Conservation (phyloP, 2,797 vertebrate genomes). For the Nasua narica region DNA sequence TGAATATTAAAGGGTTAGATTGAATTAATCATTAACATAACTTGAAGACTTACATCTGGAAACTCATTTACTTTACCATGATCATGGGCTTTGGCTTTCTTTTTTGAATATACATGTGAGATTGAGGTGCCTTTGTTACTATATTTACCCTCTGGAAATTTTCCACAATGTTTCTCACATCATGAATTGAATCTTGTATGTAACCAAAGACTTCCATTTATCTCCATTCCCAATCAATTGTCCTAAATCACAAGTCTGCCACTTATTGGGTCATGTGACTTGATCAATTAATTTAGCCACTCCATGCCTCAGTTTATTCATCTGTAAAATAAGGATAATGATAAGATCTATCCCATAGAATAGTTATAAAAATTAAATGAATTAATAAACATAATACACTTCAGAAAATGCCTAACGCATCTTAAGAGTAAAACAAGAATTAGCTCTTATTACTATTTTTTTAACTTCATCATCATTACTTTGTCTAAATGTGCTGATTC, state of each 20-base stretch:
- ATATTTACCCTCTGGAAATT: not conserved
- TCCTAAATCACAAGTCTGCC: not conserved
- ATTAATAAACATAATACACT: constrained; percentile 36
- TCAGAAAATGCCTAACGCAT: constrained; percentile 4
- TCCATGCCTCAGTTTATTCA: not conserved
- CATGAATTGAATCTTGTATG: not conserved
- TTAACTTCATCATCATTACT: not conserved
- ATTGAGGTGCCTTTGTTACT: not conserved
- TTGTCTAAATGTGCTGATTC: not conserved
- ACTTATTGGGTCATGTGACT: not conserved
- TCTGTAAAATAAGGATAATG: constrained; percentile 23
- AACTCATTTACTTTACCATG: not conserved
- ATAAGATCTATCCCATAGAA: not conserved
- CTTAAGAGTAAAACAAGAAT: constrained; percentile 36
- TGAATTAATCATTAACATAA: not conserved
- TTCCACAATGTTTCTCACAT: not conserved
- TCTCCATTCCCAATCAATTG: not conserved
- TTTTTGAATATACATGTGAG: not conserved
- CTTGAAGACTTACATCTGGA: not conserved
- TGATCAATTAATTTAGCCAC: not conserved
- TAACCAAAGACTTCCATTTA: not conserved
- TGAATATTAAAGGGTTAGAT: not conserved
- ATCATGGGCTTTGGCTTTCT: not conserved
- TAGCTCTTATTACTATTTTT: not conserved
- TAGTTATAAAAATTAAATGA: constrained; percentile 27